Conservation (phyloP, 2,113 vertebrate genomes). For the Brachyistius frenatus region DNA sequence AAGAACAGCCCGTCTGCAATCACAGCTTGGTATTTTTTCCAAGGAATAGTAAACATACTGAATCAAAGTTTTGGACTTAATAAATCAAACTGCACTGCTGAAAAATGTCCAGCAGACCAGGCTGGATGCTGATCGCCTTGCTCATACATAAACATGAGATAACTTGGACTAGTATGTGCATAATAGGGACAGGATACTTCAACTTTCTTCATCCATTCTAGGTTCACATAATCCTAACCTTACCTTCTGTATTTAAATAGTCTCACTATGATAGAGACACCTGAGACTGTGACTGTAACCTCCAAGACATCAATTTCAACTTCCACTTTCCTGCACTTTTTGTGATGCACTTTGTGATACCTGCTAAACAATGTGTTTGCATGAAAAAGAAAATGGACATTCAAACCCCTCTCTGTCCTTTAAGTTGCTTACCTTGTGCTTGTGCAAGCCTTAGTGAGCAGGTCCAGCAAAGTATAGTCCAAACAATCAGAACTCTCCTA, state of each 20-base stretch:
- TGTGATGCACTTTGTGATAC: background rate
- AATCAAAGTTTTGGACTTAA: background rate
- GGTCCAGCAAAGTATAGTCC: conserved; percentile 88
- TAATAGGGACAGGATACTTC: background rate
- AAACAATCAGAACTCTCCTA: conserved; percentile 92
- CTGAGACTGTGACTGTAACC: conserved; percentile 12
- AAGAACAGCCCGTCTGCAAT: background rate
- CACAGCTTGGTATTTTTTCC: too few species aligned
- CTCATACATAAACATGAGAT: too few species aligned
- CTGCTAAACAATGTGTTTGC: background rate
- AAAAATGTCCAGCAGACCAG: too few species aligned
- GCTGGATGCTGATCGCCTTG: too few species aligned
- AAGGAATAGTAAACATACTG: conserved; percentile 1
- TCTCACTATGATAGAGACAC: background rate
- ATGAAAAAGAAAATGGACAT: background rate
- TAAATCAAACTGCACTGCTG: too few species aligned
- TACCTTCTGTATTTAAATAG: too few species aligned
- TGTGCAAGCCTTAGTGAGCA: conserved; percentile 90
- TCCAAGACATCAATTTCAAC: background rate
- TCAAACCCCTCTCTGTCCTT: background rate
- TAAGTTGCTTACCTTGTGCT: conserved; percentile 89
- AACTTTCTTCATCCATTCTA: background rate
- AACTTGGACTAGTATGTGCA: background rate
- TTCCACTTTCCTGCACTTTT: background rate
- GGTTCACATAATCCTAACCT: background rate